Evolutionary conservation across 2,888 invertebrate species (phyloP).

Genomic region (Chydorus sphaericus): DNA sequence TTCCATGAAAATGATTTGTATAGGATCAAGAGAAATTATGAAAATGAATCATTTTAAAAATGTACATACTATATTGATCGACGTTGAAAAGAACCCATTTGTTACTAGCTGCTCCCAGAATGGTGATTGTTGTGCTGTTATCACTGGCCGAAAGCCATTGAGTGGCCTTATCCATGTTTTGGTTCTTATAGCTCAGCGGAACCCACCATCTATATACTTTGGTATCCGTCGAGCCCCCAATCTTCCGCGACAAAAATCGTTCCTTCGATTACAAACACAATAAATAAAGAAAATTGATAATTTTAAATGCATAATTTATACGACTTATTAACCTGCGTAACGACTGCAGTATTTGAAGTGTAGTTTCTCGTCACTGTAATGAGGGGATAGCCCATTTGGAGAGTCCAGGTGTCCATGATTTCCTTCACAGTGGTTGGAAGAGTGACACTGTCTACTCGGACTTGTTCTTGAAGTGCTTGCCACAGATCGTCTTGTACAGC

Average conservation of each 20-base stretch:
- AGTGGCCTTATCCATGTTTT: too few relatives aligned
- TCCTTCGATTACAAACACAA: slow-evolving; percentile 15
- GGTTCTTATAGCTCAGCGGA: slow-evolving; percentile 38
- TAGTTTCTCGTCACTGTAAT: slow-evolving; percentile 6
- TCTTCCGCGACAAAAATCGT: slow-evolving; percentile 20
- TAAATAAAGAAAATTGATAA: too few relatives aligned
- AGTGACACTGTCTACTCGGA: not conserved
- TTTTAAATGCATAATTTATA: too few relatives aligned
- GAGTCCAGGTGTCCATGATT: slow-evolving; percentile 23
- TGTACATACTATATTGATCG: slow-evolving; percentile 18
- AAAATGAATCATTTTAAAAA: too few relatives aligned
- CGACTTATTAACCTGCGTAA: slow-evolving; percentile 16
- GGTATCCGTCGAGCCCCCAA: slow-evolving; percentile 19
- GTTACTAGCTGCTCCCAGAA: not conserved
- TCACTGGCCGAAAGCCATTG: slow-evolving; percentile 6
- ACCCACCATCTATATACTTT: slow-evolving; percentile 38
- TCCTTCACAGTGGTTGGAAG: slow-evolving; percentile 34
- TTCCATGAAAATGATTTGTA: too few relatives aligned
- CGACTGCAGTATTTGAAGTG: not conserved
- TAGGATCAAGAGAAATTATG: too few relatives aligned
- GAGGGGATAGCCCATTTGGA: slow-evolving; percentile 12
- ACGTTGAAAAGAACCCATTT: slow-evolving; percentile 24
- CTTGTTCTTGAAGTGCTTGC: not conserved
- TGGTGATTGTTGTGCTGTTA: not conserved
- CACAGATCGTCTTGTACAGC: slow-evolving; percentile 10